Conservation (phyloP, 2,113 vertebrate species). For the Leptocoma aspasia region DNA sequence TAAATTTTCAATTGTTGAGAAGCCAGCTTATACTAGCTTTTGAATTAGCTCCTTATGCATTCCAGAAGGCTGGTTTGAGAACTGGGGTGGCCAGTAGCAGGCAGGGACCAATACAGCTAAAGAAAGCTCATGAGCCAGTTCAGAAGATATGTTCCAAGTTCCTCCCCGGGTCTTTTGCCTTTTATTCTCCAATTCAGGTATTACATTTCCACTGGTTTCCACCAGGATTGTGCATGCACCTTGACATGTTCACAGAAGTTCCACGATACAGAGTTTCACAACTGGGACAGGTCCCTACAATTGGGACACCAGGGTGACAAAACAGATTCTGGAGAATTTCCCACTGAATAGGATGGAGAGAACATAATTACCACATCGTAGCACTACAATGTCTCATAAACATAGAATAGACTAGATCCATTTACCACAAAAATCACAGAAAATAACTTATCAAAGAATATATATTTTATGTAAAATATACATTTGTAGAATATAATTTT, state of each 20-base stretch:
- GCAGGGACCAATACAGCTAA: slow-evolving; percentile 15
- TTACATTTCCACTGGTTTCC: slow-evolving; percentile 71
- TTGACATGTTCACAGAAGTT: slow-evolving; percentile 84
- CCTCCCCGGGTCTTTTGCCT: slow-evolving; percentile 68
- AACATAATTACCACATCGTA: slow-evolving; percentile 77
- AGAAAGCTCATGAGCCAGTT: slow-evolving; percentile 59
- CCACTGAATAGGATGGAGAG: slow-evolving; percentile 74
- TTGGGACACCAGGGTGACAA: slow-evolving; percentile 73
- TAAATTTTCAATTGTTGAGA: background rate
- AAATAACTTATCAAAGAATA: slow-evolving; percentile 74
- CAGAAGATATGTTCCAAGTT: slow-evolving; percentile 62
- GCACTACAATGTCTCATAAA: slow-evolving; percentile 77
- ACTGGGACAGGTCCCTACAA: slow-evolving; percentile 75
- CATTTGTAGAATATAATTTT: slow-evolving; percentile 75
- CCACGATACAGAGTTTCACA: slow-evolving; percentile 81
- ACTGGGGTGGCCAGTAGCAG: background rate
- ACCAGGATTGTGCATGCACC: slow-evolving; percentile 83
- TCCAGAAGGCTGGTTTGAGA: background rate
- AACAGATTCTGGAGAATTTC: slow-evolving; percentile 72
- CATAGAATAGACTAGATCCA: slow-evolving; percentile 75
- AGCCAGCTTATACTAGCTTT: background rate
- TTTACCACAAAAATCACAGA: slow-evolving; percentile 80
- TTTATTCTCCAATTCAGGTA: slow-evolving; percentile 80
- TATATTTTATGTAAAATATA: slow-evolving; percentile 82
- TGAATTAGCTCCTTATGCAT: background rate